A percentile compares a stretch with the other conserved stretches of the same genome.
These are phyloP conservation scores for Oligia fasciuncula DNA, from an alignment of 2,888 invertebrate genomes.

Conservation along the genomic window DNA sequence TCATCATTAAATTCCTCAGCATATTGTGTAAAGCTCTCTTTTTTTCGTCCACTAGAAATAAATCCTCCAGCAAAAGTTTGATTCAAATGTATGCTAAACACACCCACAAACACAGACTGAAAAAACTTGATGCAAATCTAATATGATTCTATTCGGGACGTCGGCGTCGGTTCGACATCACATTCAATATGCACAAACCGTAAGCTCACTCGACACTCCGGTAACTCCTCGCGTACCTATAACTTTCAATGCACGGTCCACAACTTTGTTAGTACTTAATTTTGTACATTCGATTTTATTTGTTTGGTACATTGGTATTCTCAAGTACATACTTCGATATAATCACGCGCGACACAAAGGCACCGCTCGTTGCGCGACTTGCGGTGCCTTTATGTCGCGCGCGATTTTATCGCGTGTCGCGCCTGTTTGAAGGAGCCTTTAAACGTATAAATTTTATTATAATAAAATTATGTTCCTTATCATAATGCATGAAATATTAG, in stretches of 20 bases:
- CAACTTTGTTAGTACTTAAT: slow-evolving; percentile 11
- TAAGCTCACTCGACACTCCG: slow-evolving; percentile 30
- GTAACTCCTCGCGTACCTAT: slow-evolving; percentile 12
- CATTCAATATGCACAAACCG: slow-evolving; percentile 51
- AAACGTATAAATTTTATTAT: neutral
- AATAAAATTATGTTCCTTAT: neutral
- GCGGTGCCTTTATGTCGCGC: too few species aligned
- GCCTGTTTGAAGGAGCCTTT: neutral
- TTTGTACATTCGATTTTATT: slow-evolving; percentile 22
- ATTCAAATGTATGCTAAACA: slow-evolving; percentile 38
- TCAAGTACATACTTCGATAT: too few species aligned
- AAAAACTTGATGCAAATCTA: slow-evolving; percentile 43
- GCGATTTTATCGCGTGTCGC: too few species aligned
- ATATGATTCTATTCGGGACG: slow-evolving; percentile 19
- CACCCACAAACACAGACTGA: slow-evolving; percentile 3
- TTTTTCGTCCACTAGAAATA: neutral
- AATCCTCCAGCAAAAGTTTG: slow-evolving; percentile 4
- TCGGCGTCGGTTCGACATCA: slow-evolving; percentile 6
- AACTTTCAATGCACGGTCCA: neutral
- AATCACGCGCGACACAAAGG: too few species aligned
- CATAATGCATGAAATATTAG: too few species aligned
- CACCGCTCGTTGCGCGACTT: too few species aligned
- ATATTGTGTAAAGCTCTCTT: neutral
- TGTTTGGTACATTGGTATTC: neutral
- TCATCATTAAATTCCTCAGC: neutral